phyloP scores from a whole-genome alignment of 2,797 vertebrate genomes.

The Oryzias dopingdopingensis region DNA sequence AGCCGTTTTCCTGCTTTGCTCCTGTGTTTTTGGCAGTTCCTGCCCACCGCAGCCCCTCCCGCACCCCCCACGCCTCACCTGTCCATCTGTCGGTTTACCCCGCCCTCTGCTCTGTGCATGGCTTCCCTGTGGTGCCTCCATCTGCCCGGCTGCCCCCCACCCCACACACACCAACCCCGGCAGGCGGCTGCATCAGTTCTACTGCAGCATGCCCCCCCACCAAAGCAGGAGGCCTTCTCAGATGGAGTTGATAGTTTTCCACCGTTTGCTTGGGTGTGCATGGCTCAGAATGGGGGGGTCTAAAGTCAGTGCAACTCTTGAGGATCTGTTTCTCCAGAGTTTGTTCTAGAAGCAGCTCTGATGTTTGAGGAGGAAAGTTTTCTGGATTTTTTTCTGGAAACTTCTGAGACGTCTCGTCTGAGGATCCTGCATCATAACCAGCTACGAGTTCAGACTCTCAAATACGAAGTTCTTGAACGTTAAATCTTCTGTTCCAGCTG shows the following conservation, averaged over 20 bases:
- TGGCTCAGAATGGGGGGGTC: too few species aligned
- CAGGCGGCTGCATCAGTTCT: conserved; percentile 47
- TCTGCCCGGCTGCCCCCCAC: conserved; percentile 59
- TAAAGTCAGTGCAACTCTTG: too few species aligned
- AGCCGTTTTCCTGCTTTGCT: conserved; percentile 18
- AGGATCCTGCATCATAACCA: too few species aligned
- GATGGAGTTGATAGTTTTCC: too few species aligned
- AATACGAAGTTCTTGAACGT: background rate
- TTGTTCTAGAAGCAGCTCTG: too few species aligned
- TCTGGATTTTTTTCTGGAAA: too few species aligned
- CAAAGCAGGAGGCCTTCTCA: too few species aligned
- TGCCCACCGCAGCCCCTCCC: conserved; percentile 27
- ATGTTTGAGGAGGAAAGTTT: too few species aligned
- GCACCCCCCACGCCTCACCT: conserved; percentile 43
- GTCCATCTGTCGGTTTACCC: conserved; percentile 57
- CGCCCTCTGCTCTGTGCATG: conserved; percentile 69
- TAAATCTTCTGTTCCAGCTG: conserved; percentile 76
- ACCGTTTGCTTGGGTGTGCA: too few species aligned
- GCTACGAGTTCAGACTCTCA: too few species aligned
- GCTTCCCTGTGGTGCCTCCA: conserved; percentile 75
- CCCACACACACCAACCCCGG: conserved; percentile 28
- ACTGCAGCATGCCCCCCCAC: conserved; percentile 65
- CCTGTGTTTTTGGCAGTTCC: conserved; percentile 65
- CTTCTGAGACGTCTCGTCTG: too few species aligned
- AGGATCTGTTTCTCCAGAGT: too few species aligned